Base-by-base conservation (phyloP, 2,888 invertebrate species). In the Melinaea marsaeus region DNA sequence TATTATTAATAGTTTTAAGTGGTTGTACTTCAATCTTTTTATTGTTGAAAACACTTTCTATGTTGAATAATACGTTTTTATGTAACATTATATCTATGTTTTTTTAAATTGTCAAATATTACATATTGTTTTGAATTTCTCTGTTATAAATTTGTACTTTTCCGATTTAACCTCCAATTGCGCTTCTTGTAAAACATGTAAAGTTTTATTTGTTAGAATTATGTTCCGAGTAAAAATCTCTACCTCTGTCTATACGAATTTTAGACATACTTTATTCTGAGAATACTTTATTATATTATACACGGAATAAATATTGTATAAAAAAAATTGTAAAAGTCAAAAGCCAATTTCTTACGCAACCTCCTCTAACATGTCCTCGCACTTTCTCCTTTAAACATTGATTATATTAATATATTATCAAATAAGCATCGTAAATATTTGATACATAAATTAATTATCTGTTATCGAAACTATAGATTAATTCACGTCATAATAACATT, bases 301-400 rank as follows among this genome's bases (percentile, higher is more conserved):
- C 22, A 22, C 22, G 22, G 22, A 22, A 22, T 22, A 22, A 22
- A 22, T 22, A 22, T 22, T 22, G 22, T 22, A 22, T 22, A 22
- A 22, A 85, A 74, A 78, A 76, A 72, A 70, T 74, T 77, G 75
- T 76, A 77, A 67, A 69, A 80, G 76, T 80, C 78, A 77, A 76
- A 74, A 73, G 75, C 77, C 82, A 85, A 86, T 86, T 84, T 81
- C 76, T 79, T 74, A 72, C 78, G 77, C 78, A 78, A 67, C 64
- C 65, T 77, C 75, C 74, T 73, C 75, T 77, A 74, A 76, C 75
- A 77, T 77, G 79, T 22, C 79, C 78, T 83, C 80, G 79, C 74
- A 76, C 84, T 85, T 83, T 85, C 84, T 80, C 83, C 82, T 81
- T 81, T 77, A 74, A 73, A 71, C 66, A 71, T 35, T 33, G 63